Evolutionary conservation across 2,888 invertebrate genomes (phyloP).

Genomic region (Drosophila borealis): DNA sequence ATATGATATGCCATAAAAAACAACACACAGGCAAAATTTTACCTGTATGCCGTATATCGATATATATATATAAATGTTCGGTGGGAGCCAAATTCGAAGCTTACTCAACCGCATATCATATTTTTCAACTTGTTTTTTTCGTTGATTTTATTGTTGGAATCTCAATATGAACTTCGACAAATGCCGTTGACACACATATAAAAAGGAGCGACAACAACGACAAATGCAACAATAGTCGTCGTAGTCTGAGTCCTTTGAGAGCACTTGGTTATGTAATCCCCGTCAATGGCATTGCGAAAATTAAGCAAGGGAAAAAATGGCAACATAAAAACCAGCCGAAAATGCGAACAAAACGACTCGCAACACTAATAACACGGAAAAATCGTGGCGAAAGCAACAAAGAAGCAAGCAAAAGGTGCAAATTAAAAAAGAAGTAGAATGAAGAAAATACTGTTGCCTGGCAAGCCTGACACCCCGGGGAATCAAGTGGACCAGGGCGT

Average conservation of each 20-base stretch:
- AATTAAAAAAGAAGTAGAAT: slow-evolving; percentile 3
- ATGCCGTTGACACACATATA: slow-evolving; percentile 32
- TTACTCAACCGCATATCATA: slow-evolving; percentile 4
- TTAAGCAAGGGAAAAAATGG: slow-evolving; percentile 46
- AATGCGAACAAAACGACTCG: slow-evolving; percentile 42
- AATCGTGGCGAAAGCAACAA: slow-evolving; percentile 19
- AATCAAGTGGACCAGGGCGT: slow-evolving; percentile 45
- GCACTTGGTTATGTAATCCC: slow-evolving; percentile 48
- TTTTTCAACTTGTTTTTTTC: slow-evolving; percentile 7
- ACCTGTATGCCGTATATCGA: not conserved
- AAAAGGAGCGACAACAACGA: slow-evolving; percentile 11
- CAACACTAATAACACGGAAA: slow-evolving; percentile 44
- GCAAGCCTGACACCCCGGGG: slow-evolving; percentile 48
- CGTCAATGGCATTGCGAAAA: slow-evolving; percentile 54
- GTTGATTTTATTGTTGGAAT: slow-evolving; percentile 14
- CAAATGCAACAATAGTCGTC: slow-evolving; percentile 20
- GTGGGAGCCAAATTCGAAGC: not conserved
- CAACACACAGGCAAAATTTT: not conserved
- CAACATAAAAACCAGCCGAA: slow-evolving; percentile 43
- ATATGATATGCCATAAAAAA: not conserved
- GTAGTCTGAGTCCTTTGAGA: slow-evolving; percentile 32
- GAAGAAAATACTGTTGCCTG: slow-evolving; percentile 13
- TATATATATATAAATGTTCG: not conserved
- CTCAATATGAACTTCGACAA: slow-evolving; percentile 32
- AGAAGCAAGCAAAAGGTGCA: slow-evolving; percentile 2